Conservation (phyloP, 2,888 invertebrate species). For the Gastrophysa polygoni region DNA sequence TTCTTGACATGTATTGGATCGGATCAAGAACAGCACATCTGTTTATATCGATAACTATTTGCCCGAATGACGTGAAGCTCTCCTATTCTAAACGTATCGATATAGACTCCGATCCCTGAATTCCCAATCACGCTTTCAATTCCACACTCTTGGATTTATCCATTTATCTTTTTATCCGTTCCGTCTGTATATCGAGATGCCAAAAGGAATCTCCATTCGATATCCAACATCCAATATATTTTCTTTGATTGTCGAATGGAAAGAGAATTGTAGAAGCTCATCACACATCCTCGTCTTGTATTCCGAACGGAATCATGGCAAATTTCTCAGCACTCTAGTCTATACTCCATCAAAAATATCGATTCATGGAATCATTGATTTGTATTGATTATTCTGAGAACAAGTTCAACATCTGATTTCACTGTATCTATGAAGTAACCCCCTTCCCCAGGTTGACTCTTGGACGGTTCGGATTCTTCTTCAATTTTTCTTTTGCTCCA, state of each 20-base stretch:
- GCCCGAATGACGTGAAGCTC: background rate
- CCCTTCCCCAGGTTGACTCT: too few relatives aligned
- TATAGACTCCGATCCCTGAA: background rate
- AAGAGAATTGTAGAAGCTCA: background rate
- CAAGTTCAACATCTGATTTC: too few relatives aligned
- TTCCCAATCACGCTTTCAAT: background rate
- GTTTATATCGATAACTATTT: background rate
- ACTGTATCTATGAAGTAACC: too few relatives aligned
- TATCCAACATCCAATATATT: slow-evolving; percentile 6
- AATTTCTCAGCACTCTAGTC: too few relatives aligned
- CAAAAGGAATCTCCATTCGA: background rate
- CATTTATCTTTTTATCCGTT: background rate
- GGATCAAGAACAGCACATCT: too few relatives aligned
- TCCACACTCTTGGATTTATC: background rate
- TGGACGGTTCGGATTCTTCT: too few relatives aligned
- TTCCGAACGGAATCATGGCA: background rate
- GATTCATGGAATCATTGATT: too few relatives aligned
- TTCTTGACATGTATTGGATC: too few relatives aligned
- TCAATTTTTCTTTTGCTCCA: too few relatives aligned
- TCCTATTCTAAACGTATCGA: background rate
- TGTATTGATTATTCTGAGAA: too few relatives aligned
- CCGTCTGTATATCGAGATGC: background rate
- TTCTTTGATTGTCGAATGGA: background rate
- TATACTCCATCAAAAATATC: too few relatives aligned
- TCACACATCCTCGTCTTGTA: background rate